Conservation (phyloP, 2,888 invertebrate species). For the Polymixis flavicincta region DNA sequence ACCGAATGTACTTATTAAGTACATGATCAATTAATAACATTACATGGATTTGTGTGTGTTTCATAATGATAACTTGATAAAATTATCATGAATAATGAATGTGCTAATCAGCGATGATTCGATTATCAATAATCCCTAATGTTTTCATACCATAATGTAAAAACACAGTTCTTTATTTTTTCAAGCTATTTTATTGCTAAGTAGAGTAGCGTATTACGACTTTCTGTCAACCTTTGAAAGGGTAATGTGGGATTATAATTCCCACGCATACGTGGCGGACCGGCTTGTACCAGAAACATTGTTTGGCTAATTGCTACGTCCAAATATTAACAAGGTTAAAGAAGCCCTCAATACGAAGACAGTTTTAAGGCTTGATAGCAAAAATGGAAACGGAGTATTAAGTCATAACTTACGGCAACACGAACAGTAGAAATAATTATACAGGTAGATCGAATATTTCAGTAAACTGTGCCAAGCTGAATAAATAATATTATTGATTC, state of each 20-base stretch:
- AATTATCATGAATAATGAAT: slow-evolving; percentile 25
- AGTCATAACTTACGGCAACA: background rate
- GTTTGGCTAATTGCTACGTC: background rate
- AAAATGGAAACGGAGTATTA: background rate
- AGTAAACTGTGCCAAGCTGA: slow-evolving; percentile 15
- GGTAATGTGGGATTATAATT: background rate
- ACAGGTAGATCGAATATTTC: too few species aligned
- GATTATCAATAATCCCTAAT: slow-evolving; percentile 12
- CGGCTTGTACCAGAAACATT: background rate
- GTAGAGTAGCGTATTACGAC: background rate
- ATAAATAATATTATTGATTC: slow-evolving; percentile 23
- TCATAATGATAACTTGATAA: slow-evolving; percentile 7
- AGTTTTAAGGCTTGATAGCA: background rate
- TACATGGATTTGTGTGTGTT: slow-evolving; percentile 26
- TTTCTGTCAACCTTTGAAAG: slow-evolving; percentile 4
- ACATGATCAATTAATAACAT: slow-evolving; percentile 23
- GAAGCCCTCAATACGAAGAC: background rate
- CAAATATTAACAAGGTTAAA: slow-evolving; percentile 21
- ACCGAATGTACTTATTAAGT: slow-evolving; percentile 1
- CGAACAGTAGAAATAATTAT: background rate
- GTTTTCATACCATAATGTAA: background rate
- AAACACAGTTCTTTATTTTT: background rate
- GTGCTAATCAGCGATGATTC: slow-evolving; percentile 13
- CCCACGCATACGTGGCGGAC: background rate
- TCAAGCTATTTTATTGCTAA: too few species aligned